phyloP scores from a whole-genome alignment of 2,888 invertebrate genomes.

The Amiota mariae region DNA sequence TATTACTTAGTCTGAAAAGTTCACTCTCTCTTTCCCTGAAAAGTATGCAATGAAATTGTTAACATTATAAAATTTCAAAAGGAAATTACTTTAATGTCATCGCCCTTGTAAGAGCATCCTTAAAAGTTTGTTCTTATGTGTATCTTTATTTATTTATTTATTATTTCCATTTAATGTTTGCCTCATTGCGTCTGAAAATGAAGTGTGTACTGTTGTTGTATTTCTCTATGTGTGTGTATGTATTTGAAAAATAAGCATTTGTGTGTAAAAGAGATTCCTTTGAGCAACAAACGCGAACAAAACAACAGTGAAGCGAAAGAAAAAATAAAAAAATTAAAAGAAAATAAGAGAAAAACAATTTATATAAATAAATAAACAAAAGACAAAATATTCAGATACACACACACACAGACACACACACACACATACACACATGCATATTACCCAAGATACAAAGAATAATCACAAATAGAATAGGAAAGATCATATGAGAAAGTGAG shows the following conservation, averaged over 20 bases:
- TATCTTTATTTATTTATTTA: constrained; percentile 33
- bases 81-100: constrained; percentile 47
- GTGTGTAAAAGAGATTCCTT: constrained; percentile 6
- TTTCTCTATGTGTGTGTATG: no score
- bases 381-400: constrained; percentile 30
- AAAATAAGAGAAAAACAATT: constrained; percentile 33
- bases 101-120: constrained; percentile 13
- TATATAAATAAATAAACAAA: constrained; percentile 38
- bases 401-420: constrained; percentile 28
- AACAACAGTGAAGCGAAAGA: constrained; percentile 7
- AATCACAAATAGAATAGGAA: constrained; percentile 9
- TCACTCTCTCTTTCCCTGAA: not conserved
- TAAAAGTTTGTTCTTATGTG: constrained; percentile 26
- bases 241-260: no score
- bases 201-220: constrained; percentile 2
- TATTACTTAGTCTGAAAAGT: no score
- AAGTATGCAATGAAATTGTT: constrained; percentile 17
- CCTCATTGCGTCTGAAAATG: constrained; percentile 42
- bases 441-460: constrained; percentile 23
- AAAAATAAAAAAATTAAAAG: constrained; percentile 21
- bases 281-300: constrained; percentile 15
- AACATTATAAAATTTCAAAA: constrained; percentile 28
- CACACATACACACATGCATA: constrained; percentile 1
- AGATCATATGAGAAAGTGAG: not conserved
- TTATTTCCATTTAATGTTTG: constrained; percentile 43